Evolutionary conservation across 2,888 invertebrate species (phyloP).

Genomic region (Cheilosia vernalis): DNA sequence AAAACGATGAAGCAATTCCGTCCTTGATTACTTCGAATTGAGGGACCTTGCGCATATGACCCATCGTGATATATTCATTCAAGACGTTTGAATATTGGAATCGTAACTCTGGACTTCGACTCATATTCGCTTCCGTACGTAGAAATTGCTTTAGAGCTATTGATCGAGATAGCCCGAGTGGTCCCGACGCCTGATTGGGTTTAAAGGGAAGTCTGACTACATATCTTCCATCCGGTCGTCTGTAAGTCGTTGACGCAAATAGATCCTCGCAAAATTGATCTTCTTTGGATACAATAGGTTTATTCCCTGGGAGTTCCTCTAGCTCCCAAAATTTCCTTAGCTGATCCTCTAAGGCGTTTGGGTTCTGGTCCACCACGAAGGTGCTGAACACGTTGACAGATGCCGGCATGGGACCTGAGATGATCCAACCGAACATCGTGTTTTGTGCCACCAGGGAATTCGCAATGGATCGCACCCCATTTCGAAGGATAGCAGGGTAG

Average conservation of each 20-base stretch:
- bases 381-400: neutral
- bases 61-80: neutral
- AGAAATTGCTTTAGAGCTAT: conserved; percentile 11
- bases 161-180: neutral
- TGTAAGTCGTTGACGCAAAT: neutral
- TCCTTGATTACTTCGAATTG: neutral
- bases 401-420: neutral
- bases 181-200: neutral
- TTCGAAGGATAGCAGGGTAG: conserved; percentile 4
- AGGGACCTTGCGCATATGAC: neutral
- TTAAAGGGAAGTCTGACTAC: conserved; percentile 14
- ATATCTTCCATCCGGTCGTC: conserved; percentile 5
- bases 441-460: conserved; percentile 7
- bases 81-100: neutral
- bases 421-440: conserved; percentile 10
- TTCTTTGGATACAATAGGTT: neutral
- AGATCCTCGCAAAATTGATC: neutral
- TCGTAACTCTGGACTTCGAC: neutral
- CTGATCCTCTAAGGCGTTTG: neutral
- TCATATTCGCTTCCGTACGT: neutral
- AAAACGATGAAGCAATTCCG: conserved; percentile 15
- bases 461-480: neutral
- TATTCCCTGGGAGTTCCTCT: conserved; percentile 2
- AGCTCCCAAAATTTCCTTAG: conserved; percentile 8
- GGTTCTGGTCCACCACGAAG: neutral